Percentiles rank a stretch among this genome's conserved stretches.
These are phyloP conservation scores for Aphidoletes aphidimyza DNA, from an alignment of 2,888 invertebrate species.

Conservation along the genomic window DNA sequence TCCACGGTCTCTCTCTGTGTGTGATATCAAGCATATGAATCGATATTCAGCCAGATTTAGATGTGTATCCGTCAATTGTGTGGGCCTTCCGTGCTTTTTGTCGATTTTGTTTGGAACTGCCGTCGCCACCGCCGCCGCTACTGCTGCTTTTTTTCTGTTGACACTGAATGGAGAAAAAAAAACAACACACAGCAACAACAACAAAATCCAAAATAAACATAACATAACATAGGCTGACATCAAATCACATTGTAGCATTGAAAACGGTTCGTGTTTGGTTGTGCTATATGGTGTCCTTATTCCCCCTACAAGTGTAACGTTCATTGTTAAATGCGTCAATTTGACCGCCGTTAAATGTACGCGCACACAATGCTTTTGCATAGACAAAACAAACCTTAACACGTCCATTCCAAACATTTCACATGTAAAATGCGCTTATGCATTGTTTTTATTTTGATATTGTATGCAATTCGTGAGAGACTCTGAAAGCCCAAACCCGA, in stretches of 20 bases:
- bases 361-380: neutral
- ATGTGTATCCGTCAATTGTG: neutral
- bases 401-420: no score
- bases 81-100: constrained; percentile 31
- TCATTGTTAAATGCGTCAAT: neutral
- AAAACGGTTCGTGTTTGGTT: neutral
- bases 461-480: no score
- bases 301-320: constrained; percentile 1
- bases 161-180: neutral
- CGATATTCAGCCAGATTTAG: constrained; percentile 1
- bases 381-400: neutral
- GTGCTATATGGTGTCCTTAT: constrained; percentile 38
- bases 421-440: no score
- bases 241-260: neutral
- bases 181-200: neutral
- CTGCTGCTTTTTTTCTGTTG: neutral
- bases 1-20: no score
- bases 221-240: neutral
- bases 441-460: no score
- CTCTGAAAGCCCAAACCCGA: no score
- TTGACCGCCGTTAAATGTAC: no score
- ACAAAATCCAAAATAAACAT: neutral
- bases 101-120: no score
- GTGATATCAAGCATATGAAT: constrained; percentile 24
- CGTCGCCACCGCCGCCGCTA: neutral